These are phyloP conservation scores for Eolophus roseicapilla DNA, from an alignment of 2,113 vertebrate species.

Conservation along the genomic window DNA sequence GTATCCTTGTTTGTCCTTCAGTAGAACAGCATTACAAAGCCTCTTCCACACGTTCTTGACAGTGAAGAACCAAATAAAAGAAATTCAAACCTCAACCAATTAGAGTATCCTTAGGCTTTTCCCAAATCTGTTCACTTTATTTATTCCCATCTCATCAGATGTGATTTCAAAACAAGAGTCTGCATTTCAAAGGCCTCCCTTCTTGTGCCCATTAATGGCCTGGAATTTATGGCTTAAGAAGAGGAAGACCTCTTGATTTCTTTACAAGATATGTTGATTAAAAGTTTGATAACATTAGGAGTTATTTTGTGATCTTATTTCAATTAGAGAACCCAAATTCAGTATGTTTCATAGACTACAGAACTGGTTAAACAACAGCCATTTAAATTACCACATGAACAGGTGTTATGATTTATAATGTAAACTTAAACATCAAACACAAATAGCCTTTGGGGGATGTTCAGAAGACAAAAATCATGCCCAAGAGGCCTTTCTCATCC, in stretches of 20 bases:
- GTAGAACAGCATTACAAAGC: constrained; percentile 68
- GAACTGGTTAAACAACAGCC: neutral
- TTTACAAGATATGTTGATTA: constrained; percentile 6
- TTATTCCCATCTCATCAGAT: constrained; percentile 55
- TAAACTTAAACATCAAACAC: constrained; percentile 58
- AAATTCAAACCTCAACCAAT: constrained; percentile 65
- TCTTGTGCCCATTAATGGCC: constrained; percentile 27
- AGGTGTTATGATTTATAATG: constrained; percentile 48
- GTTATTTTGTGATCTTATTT: constrained; percentile 9
- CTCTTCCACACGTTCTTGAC: constrained; percentile 55
- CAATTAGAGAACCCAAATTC: neutral
- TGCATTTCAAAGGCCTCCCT: constrained; percentile 58
- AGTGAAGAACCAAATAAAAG: constrained; percentile 66
- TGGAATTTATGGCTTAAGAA: constrained; percentile 38
- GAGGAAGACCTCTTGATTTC: constrained; percentile 27
- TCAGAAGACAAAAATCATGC: constrained; percentile 44
- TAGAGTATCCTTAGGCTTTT: constrained; percentile 69
- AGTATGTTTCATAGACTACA: neutral
- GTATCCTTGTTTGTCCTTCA: constrained; percentile 75
- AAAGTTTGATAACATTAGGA: constrained; percentile 49
- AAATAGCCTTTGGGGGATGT: neutral
- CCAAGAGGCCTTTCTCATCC: neutral
- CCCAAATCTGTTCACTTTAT: constrained; percentile 42
- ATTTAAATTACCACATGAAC: constrained; percentile 43
- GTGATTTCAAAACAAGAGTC: constrained; percentile 51